Percentiles rank a stretch among this genome's conserved stretches.
Conservation (phyloP, 2,797 vertebrate genomes). For the Dipus sagitta region DNA sequence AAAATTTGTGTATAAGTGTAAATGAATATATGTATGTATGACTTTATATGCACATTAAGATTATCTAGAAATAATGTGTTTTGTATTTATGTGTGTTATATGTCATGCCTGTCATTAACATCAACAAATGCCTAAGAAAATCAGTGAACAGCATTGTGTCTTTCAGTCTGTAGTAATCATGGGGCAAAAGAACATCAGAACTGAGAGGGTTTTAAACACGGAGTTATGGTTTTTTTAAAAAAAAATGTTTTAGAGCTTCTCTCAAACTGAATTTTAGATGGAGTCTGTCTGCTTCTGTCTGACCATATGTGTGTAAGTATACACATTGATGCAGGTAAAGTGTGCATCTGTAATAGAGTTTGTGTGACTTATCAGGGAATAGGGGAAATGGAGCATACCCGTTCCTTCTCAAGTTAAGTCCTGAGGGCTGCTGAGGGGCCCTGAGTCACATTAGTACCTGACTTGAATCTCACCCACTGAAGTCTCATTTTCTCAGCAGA, state of each 20-base stretch:
- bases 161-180: background rate
- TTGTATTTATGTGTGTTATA: background rate
- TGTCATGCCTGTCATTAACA: background rate
- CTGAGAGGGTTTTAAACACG: constrained; percentile 2
- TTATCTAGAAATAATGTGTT: background rate
- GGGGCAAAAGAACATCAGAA: background rate
- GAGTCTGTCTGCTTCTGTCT: background rate
- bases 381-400: background rate
- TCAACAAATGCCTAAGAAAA: constrained; percentile 33
- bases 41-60: background rate
- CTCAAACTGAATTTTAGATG: background rate
- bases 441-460: background rate
- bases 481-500: background rate
- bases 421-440: background rate
- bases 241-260: background rate
- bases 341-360: background rate
- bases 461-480: background rate
- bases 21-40: background rate
- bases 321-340: no score
- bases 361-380: background rate
- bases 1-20: background rate
- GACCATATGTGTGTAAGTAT: background rate
- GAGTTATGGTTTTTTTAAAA: background rate
- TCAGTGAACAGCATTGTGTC: background rate
- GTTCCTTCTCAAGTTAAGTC: background rate